phyloP scores from a whole-genome alignment of 2,797 vertebrate species.

The Labroides dimidiatus region DNA sequence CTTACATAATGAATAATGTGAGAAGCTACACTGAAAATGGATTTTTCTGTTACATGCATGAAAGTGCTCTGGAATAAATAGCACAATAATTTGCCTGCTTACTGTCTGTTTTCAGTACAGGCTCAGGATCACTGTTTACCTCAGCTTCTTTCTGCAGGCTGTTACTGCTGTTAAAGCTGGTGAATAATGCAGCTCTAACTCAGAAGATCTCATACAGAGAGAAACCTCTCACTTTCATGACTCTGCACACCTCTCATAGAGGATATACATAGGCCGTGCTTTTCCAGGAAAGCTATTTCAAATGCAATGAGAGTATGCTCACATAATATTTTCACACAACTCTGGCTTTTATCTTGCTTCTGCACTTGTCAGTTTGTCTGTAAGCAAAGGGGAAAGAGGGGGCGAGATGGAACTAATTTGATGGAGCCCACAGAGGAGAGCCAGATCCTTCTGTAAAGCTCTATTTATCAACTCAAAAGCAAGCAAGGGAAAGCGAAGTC shows the following conservation, averaged over 20 bases:
- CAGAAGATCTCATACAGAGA: conserved; percentile 31
- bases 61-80: conserved; percentile 16
- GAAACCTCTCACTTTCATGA: conserved; percentile 31
- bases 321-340: conserved; percentile 53
- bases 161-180: conserved; percentile 20
- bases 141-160: conserved; percentile 12
- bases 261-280: neutral
- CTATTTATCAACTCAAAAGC: conserved; percentile 68
- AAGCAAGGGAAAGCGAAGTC: conserved; percentile 20
- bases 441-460: conserved; percentile 64
- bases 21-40: neutral
- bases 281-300: conserved; percentile 57
- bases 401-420: conserved; percentile 61
- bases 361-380: conserved; percentile 60
- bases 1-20: conserved; percentile 13
- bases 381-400: conserved; percentile 16
- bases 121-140: conserved; percentile 25
- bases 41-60: neutral
- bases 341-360: conserved; percentile 56
- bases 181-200: conserved; percentile 44
- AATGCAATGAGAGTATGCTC: conserved; percentile 43
- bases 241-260: conserved; percentile 22
- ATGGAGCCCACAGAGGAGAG: conserved; percentile 55
- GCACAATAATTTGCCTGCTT: conserved; percentile 25
- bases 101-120: neutral